A percentile compares a stretch with the other conserved stretches of the same genome.
Evolutionary conservation across 64 coral and sea anemone genomes (phyloP).

Genomic region (Acropora tenuis): DNA sequence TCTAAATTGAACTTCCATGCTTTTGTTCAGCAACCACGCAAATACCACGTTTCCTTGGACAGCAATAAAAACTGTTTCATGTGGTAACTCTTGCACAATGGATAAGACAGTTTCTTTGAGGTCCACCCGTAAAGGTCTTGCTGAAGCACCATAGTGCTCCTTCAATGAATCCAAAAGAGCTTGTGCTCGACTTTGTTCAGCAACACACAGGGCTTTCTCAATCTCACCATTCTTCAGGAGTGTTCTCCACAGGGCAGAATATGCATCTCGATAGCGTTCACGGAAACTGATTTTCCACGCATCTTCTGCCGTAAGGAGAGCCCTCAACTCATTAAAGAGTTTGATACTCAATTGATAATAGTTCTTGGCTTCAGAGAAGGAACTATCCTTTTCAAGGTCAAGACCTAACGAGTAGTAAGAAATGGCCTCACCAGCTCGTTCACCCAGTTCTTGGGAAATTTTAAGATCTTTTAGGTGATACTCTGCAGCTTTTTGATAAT

Average conservation of each 20-base stretch:
- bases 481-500: conserved; percentile 7
- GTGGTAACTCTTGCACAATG: background rate
- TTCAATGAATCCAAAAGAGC: background rate
- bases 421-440: background rate
- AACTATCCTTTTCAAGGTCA: background rate
- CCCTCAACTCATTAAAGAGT: conserved; percentile 3
- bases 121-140: background rate
- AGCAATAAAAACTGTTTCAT: background rate
- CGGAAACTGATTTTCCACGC: conserved; percentile 14
- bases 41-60: background rate
- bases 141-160: background rate
- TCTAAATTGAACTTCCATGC: background rate
- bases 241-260: background rate
- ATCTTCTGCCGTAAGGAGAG: background rate
- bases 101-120: background rate
- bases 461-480: background rate
- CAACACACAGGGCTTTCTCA: background rate
- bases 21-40: background rate
- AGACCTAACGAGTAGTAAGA: background rate
- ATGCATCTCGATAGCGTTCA: background rate
- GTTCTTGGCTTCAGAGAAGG: background rate
- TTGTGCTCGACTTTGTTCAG: conserved; percentile 3
- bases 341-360: conserved; percentile 8
- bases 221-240: background rate
- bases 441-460: background rate